Evolutionary conservation across 2,113 vertebrate species (phyloP).

Genomic region (Parotia lawesii): DNA sequence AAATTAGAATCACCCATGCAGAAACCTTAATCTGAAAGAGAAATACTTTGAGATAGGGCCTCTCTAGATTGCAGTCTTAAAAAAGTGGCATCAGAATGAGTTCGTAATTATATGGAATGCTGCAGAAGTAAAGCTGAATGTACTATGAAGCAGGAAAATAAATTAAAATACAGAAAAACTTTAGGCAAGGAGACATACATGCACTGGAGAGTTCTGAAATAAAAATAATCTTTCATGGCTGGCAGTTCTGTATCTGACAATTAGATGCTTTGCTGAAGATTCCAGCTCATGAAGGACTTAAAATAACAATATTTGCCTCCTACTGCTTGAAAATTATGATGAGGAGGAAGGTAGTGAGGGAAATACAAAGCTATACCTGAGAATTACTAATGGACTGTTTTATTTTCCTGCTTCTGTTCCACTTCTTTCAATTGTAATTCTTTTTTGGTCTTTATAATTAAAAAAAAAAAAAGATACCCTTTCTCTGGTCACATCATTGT

Average conservation of each 20-base stretch:
- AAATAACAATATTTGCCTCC: neutral
- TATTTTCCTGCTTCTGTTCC: neutral
- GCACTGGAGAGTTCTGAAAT: neutral
- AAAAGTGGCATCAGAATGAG: neutral
- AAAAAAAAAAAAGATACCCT: neutral
- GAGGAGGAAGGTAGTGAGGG: neutral
- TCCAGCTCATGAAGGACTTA: neutral
- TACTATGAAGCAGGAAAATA: neutral
- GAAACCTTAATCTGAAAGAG: neutral
- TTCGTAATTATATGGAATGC: neutral
- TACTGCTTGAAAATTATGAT: neutral
- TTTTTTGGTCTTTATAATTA: neutral
- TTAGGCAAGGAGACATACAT: neutral
- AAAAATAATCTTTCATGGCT: neutral
- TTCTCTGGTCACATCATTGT: neutral
- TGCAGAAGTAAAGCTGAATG: neutral
- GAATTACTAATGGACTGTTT: neutral
- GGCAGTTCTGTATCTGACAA: neutral
- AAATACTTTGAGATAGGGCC: neutral
- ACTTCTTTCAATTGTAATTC: neutral
- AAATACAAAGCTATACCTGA: neutral
- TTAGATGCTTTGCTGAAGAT: neutral
- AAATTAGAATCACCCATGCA: neutral
- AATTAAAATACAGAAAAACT: neutral
- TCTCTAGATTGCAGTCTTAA: neutral